Base-by-base conservation (phyloP, 1,140 invertebrate genomes). In the Trachymyrmex cornetzi region DNA sequence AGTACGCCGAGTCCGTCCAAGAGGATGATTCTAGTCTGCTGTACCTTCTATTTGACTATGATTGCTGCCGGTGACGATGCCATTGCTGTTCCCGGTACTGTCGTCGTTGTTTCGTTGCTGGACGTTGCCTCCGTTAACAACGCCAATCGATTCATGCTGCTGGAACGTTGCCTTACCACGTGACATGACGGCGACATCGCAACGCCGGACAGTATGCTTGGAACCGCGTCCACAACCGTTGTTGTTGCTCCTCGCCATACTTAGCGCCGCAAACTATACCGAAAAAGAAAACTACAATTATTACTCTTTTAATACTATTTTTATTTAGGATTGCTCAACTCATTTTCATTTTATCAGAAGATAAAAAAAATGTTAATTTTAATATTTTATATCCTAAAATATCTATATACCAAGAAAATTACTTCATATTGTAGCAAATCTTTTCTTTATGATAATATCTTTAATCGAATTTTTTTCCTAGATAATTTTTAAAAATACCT, bases 161-260 rank as follows among this genome's bases (percentile, higher is more conserved):
- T 79, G 85, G 77, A 71, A 85, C 80, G 27, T 77, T 85, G 86
- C 50, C 61, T 85, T 88, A 71, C 66, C 69, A 90, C 66, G 75
- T 81, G 44, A 85, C 63, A 67, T 64, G 63, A 87, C 86, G 80
- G 24, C 72, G 81, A 59, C 87, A 88, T 91, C 79, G 81, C 53
- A 59, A 50, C 82, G 82, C 69, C 77, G 87, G 75, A 86, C 64
- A 79, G 55, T 77, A 57, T 84, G 44, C 71, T 79, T 79, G 84
- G 72, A 84, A 81, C 84, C 66, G 55, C 79, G 77, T 75, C 67
- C 77, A 66, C 72, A 57, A 34, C 55, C 64, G 71, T 22, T 82
- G 64, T 55, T 53, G 48, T 74, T 72, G 79, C 77, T 85, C 55
- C 87, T 88, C 67, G 87, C 89, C 90, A 90, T 91, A 30, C 80